phyloP scores from a whole-genome alignment of 2,888 invertebrate genomes.

The Stegophylla sp. region DNA sequence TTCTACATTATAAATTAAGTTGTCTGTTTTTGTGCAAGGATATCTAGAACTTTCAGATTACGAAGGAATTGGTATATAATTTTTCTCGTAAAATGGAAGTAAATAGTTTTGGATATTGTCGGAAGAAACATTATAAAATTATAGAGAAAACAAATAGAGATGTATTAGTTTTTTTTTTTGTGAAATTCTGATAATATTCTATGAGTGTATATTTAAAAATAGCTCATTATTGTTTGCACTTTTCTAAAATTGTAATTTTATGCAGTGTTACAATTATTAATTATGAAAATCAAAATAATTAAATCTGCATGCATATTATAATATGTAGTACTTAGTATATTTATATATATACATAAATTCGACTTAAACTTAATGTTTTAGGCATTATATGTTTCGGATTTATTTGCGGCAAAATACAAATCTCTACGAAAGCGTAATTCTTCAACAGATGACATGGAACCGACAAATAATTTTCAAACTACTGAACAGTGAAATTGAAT shows the following conservation, averaged over 20 bases:
- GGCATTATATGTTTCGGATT: conserved; percentile 54
- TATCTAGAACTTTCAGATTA: too few species aligned
- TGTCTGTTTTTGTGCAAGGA: too few species aligned
- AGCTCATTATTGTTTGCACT: conserved; percentile 1
- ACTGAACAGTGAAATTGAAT: conserved; percentile 39
- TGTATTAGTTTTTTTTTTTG: too few species aligned
- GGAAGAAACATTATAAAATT: too few species aligned
- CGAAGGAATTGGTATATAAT: too few species aligned
- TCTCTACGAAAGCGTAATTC: conserved; percentile 43
- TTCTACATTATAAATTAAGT: too few species aligned
- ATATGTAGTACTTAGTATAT: not conserved
- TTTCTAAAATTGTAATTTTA: not conserved
- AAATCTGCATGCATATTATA: not conserved
- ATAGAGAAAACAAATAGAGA: too few species aligned
- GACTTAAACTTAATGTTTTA: conserved; percentile 55
- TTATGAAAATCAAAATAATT: not conserved
- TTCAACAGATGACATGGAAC: conserved; percentile 41
- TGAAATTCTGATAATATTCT: too few species aligned
- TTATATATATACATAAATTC: conserved; percentile 32
- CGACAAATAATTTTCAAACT: conserved; percentile 44
- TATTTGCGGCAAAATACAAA: conserved; percentile 50
- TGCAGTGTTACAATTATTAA: too few species aligned
- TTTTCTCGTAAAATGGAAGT: too few species aligned
- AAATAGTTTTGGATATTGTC: too few species aligned
- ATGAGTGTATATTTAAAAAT: not conserved